Percentiles rank a stretch among this genome's conserved stretches.
phyloP scores from a whole-genome alignment of 1,140 invertebrate genomes.

The Hyles euphorbiae region DNA sequence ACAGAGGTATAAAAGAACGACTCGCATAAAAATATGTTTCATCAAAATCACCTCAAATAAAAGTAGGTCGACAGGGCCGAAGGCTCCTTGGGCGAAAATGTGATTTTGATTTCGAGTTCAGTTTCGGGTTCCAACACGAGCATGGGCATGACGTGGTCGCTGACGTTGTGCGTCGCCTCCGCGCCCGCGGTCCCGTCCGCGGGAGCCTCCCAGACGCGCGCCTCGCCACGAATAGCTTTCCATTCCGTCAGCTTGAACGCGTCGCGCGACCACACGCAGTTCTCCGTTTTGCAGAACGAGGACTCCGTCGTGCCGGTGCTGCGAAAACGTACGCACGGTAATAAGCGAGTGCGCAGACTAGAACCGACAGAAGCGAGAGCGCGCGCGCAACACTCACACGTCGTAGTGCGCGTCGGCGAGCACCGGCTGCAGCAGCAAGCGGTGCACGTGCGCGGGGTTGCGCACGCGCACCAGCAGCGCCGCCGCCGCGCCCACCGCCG shows the following conservation, averaged over 20 bases:
- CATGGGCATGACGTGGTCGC: constrained; percentile 19
- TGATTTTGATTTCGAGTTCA: constrained; percentile 31
- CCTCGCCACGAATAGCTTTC: constrained; percentile 25
- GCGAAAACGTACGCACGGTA: not conserved
- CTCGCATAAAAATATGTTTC: not conserved
- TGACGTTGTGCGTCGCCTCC: constrained; percentile 5
- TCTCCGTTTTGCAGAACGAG: constrained; percentile 19
- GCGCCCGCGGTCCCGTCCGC: constrained; percentile 13
- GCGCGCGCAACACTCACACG: constrained; percentile 6
- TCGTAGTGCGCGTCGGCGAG: constrained; percentile 7
- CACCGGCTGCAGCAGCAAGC: constrained; percentile 20
- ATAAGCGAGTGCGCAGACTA: not conserved
- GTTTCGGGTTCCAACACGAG: constrained; percentile 40
- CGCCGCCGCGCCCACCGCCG: constrained; percentile 24
- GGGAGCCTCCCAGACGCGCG: constrained; percentile 5
- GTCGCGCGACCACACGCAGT: constrained; percentile 31
- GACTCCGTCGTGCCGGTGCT: constrained; percentile 27
- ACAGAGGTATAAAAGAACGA: not conserved
- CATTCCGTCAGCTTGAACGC: constrained; percentile 31
- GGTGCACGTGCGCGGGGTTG: constrained; percentile 21
- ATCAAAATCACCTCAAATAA: constrained; percentile 33
- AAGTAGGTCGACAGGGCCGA: constrained; percentile 34
- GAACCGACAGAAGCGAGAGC: not conserved
- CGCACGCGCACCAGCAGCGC: constrained; percentile 24
- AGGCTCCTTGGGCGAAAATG: constrained; percentile 34